Percentiles rank a stretch among this genome's conserved stretches.
phyloP scores from a whole-genome alignment of 92 coral and sea anemone genomes.

The Heteractis magnifica region DNA sequence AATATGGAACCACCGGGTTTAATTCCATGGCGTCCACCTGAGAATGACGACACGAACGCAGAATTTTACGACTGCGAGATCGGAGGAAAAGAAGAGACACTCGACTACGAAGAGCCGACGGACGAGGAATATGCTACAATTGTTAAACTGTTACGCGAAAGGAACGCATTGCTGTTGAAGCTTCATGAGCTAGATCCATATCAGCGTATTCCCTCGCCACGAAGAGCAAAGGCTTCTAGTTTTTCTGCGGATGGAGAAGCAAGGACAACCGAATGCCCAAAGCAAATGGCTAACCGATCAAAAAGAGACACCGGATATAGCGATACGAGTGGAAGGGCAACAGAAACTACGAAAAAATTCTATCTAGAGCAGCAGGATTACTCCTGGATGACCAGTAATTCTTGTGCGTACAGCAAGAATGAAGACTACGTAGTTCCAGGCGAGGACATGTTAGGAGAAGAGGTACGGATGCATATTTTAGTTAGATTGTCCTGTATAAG shows the following conservation, averaged over 20 bases:
- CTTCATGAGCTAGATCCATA: constrained; percentile 33
- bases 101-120: constrained; percentile 31
- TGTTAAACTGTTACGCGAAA: constrained; percentile 48
- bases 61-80: constrained; percentile 48
- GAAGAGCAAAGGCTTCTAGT: background rate
- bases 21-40: constrained; percentile 45
- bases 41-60: constrained; percentile 29
- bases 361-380: background rate
- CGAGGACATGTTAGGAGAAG: constrained; percentile 13
- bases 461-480: constrained; percentile 11
- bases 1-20: constrained; percentile 39
- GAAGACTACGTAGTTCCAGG: background rate
- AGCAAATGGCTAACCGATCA: background rate
- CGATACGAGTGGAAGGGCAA: constrained; percentile 19
- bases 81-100: constrained; percentile 44
- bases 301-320: constrained; percentile 13
- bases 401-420: background rate
- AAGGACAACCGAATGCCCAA: constrained; percentile 6
- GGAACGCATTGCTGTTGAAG: constrained; percentile 49
- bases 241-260: constrained; percentile 7
- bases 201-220: background rate
- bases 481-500: background rate
- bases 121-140: constrained; percentile 50
- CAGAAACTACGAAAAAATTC: background rate
- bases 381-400: background rate